These are phyloP conservation scores for Antheraea mylitta DNA, from an alignment of 1,140 invertebrate genomes.

Conservation along the genomic window DNA sequence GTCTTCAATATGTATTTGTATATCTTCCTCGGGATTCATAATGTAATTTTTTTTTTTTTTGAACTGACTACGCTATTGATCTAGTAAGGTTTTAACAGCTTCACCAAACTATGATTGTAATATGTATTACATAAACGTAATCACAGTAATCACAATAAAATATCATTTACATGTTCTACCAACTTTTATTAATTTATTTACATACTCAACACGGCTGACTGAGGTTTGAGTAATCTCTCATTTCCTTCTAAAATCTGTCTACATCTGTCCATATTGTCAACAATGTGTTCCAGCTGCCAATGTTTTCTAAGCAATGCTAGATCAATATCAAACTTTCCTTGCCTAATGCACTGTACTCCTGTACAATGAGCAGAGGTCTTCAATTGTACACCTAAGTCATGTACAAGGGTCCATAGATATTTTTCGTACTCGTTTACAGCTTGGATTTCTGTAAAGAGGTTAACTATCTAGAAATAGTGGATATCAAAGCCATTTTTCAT, in stretches of 20 bases:
- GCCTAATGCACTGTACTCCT: constrained; percentile 88
- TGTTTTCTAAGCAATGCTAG: constrained; percentile 90
- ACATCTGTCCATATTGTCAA: constrained; percentile 85
- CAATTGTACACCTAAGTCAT: constrained; percentile 89
- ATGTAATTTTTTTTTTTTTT: too few species aligned
- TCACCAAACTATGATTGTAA: too few species aligned
- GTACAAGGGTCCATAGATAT: constrained; percentile 86
- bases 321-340: constrained; percentile 89
- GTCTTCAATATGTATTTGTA: too few species aligned
- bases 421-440: constrained; percentile 89
- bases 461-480: neutral
- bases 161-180: neutral
- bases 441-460: constrained; percentile 86
- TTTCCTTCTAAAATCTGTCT: constrained; percentile 77
- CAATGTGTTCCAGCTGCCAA: constrained; percentile 87
- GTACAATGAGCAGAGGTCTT: constrained; percentile 90
- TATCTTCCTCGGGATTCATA: too few species aligned
- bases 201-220: constrained; percentile 49
- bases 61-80: too few species aligned
- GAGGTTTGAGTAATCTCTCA: constrained; percentile 71
- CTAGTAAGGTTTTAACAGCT: too few species aligned
- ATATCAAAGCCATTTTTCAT: too few species aligned
- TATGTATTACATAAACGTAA: too few species aligned
- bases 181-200: constrained; percentile 18
- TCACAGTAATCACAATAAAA: neutral